Evolutionary conservation across 2,797 vertebrate species (phyloP).

Genomic region (Margarornis squamiger): DNA sequence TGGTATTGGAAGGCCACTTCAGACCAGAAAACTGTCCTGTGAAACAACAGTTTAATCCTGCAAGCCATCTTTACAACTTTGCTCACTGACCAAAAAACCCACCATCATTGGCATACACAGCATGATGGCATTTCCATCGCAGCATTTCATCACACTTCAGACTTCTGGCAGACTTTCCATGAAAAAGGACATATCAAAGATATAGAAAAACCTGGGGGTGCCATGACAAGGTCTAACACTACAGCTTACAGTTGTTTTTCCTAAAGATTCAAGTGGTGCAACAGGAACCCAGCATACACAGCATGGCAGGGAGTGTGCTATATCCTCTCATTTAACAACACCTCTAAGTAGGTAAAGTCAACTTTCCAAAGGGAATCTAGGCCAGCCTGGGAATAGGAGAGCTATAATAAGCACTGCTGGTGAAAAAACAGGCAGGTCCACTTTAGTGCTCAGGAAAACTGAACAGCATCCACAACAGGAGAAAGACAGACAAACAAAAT

Average conservation of each 20-base stretch:
- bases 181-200: neutral
- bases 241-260: neutral
- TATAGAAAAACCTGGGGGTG: neutral
- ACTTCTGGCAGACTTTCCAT: neutral
- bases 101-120: neutral
- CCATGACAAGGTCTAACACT: rapidly evolving
- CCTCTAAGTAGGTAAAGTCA: neutral
- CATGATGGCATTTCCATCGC: neutral
- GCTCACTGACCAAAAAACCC: neutral
- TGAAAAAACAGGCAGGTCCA: neutral
- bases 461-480: neutral
- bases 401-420: neutral
- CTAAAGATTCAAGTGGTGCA: neutral
- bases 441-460: neutral
- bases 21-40: neutral
- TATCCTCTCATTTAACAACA: neutral
- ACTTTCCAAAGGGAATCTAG: neutral
- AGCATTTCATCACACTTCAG: neutral
- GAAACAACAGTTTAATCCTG: neutral
- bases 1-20: neutral
- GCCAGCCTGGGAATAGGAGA: neutral
- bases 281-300: neutral
- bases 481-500: neutral
- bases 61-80: neutral
- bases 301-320: neutral